Conservation (phyloP, 2,113 vertebrate species). For the Limnothrissa miodon region DNA sequence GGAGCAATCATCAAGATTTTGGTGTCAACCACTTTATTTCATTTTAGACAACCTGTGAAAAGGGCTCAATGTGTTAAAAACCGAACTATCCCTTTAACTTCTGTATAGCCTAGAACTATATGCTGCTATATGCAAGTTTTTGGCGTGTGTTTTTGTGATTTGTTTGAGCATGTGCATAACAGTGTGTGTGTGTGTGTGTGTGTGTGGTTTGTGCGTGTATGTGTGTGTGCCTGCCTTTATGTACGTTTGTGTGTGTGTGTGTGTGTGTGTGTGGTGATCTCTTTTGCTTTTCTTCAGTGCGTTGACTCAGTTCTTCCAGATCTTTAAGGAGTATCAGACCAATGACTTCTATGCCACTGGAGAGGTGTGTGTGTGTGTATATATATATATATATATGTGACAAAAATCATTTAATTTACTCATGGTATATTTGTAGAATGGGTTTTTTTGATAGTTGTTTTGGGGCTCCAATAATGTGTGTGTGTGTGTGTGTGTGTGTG, state of each 20-base stretch:
- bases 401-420: too few species aligned
- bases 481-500: slow-evolving; percentile 5
- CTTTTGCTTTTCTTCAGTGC: slow-evolving; percentile 62
- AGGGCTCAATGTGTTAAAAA: too few species aligned
- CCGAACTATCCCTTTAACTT: too few species aligned
- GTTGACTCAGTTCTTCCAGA: slow-evolving; percentile 78
- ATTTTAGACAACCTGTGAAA: too few species aligned
- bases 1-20: too few species aligned
- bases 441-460: too few species aligned
- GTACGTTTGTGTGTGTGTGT: neutral
- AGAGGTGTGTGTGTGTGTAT: slow-evolving; percentile 68
- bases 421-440: too few species aligned
- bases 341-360: slow-evolving; percentile 81
- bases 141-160: too few species aligned
- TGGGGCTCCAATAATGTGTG: neutral
- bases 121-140: too few species aligned
- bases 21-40: too few species aligned
- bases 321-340: slow-evolving; percentile 80
- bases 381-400: neutral
- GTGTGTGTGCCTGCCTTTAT: neutral
- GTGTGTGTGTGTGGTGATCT: neutral
- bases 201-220: slow-evolving; percentile 4
- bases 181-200: neutral
- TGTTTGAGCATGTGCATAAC: too few species aligned
- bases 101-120: too few species aligned